Percentiles rank a stretch among this genome's conserved stretches.
Evolutionary conservation across 2,113 vertebrate genomes (phyloP).

Genomic region (Epinephelus lanceolatus): DNA sequence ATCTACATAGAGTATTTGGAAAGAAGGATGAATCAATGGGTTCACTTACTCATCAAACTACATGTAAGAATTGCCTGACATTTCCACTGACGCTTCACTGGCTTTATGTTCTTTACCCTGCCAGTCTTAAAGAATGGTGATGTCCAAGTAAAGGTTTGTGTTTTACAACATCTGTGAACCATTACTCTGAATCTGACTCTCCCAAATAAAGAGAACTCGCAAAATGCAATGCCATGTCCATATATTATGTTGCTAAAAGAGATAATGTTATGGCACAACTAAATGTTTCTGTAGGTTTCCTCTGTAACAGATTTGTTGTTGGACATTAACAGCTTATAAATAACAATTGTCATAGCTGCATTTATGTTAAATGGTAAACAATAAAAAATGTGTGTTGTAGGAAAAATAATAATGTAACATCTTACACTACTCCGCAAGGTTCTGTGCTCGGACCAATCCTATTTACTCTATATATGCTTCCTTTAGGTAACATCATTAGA

Average conservation of each 20-base stretch:
- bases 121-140: constrained; percentile 7
- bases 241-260: constrained; percentile 1
- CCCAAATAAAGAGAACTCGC: constrained; percentile 5
- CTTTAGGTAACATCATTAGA: no score
- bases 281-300: background rate
- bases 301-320: background rate
- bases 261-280: background rate
- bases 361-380: background rate
- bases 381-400: no score
- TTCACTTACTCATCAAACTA: constrained; percentile 56
- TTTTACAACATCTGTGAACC: constrained; percentile 55
- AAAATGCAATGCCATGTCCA: background rate
- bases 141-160: constrained; percentile 17
- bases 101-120: constrained; percentile 29
- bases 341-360: background rate
- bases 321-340: background rate
- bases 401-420: no score
- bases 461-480: no score
- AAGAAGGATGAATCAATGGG: constrained; percentile 46
- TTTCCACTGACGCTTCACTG: constrained; percentile 50
- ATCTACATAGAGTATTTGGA: constrained; percentile 28
- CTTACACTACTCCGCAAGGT: no score
- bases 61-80: constrained; percentile 36
- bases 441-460: no score
- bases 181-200: constrained; percentile 32